Conservation (phyloP, 1,140 invertebrate genomes). For the Homalodisca vitripennis region DNA sequence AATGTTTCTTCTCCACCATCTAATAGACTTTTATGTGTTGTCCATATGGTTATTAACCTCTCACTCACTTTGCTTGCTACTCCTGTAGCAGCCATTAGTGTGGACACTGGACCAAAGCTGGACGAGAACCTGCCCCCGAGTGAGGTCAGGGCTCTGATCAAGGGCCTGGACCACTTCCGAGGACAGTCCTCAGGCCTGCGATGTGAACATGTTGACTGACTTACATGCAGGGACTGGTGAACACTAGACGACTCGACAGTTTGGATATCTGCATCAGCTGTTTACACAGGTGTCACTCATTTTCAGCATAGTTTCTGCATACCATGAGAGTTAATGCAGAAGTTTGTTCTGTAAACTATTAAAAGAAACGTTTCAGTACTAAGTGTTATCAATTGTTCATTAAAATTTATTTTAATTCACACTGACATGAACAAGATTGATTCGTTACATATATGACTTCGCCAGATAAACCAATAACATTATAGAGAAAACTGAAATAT, state of each 20-base stretch:
- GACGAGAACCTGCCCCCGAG: conserved; percentile 40
- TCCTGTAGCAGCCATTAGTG: background rate
- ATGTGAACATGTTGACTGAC: conserved; percentile 49
- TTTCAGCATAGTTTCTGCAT: too few relatives aligned
- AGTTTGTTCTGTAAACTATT: too few relatives aligned
- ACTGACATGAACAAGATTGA: too few relatives aligned
- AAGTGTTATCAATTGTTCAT: too few relatives aligned
- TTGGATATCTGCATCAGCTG: conserved; percentile 46
- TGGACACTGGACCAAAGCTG: conserved; percentile 32
- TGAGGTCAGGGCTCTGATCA: conserved; percentile 50
- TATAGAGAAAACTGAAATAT: too few relatives aligned
- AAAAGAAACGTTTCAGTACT: too few relatives aligned
- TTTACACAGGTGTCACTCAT: conserved; percentile 49
- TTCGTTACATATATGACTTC: too few relatives aligned
- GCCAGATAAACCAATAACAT: too few relatives aligned
- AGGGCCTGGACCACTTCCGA: conserved; percentile 53
- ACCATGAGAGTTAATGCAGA: too few relatives aligned
- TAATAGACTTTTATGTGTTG: too few relatives aligned
- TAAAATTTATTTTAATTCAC: too few relatives aligned
- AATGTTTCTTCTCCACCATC: background rate
- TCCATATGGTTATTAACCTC: background rate
- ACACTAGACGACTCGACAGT: conserved; percentile 49
- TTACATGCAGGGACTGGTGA: conserved; percentile 51
- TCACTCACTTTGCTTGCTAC: background rate
- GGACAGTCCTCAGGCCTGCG: conserved; percentile 50